A percentile compares a stretch with the other conserved stretches of the same genome.
Evolutionary conservation across 2,113 vertebrate genomes (phyloP).

Genomic region (Syngnathus typhle): DNA sequence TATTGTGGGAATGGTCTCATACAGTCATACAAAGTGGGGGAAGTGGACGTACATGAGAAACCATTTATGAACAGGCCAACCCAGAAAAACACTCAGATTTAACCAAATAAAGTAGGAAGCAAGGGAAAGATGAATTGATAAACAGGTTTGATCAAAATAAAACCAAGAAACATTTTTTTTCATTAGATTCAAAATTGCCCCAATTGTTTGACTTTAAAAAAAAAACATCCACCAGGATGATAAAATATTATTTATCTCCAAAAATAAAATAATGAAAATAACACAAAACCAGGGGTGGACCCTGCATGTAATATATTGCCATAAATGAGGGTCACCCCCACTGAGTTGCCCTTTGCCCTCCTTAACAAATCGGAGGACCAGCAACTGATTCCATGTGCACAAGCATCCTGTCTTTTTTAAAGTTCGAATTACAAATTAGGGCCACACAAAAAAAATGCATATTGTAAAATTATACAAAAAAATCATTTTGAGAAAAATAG

Average conservation of each 20-base stretch:
- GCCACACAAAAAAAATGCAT: not conserved
- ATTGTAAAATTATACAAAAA: not conserved
- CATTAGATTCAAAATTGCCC: constrained; percentile 37
- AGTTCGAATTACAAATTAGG: not conserved
- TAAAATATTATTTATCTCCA: constrained; percentile 45
- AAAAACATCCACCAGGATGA: constrained; percentile 44
- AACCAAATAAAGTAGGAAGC: constrained; percentile 68
- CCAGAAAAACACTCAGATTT: constrained; percentile 65
- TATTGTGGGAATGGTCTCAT: constrained; percentile 84
- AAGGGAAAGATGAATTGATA: constrained; percentile 51
- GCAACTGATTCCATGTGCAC: constrained; percentile 27
- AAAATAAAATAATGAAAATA: constrained; percentile 26
- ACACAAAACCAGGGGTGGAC: constrained; percentile 46
- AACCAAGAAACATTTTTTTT: constrained; percentile 43
- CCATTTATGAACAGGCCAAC: constrained; percentile 71
- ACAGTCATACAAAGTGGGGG: constrained; percentile 72
- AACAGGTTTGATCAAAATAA: constrained; percentile 52
- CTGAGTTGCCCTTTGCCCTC: constrained; percentile 21
- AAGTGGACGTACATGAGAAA: constrained; percentile 71
- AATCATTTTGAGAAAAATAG: not conserved
- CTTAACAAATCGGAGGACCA: constrained; percentile 34
- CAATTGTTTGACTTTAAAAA: constrained; percentile 32
- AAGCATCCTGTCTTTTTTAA: constrained; percentile 33
- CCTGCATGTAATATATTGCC: constrained; percentile 65
- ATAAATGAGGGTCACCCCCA: constrained; percentile 38